A percentile compares a stretch with the other conserved stretches of the same genome.
These are phyloP conservation scores for Plumapathes pennacea DNA, from an alignment of 92 coral and sea anemone species.

Conservation along the genomic window DNA sequence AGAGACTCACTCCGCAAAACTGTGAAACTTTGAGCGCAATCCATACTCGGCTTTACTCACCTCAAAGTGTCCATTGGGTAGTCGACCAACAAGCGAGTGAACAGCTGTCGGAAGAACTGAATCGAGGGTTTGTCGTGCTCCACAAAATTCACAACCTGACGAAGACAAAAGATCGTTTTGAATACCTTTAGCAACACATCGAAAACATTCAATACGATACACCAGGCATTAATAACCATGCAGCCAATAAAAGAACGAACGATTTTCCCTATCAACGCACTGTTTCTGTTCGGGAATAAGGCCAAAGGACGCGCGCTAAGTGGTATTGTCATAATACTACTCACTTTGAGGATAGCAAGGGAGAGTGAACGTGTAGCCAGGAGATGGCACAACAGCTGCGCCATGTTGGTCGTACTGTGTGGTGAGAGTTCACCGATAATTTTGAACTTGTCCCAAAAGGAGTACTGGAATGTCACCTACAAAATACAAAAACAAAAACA, in stretches of 20 bases:
- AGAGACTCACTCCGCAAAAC: too few species aligned
- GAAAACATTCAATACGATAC: neutral
- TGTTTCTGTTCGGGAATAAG: too few species aligned
- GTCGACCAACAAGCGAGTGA: slow-evolving; percentile 64
- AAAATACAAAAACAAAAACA: neutral
- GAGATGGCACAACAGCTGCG: slow-evolving; percentile 73
- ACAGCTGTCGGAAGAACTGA: slow-evolving; percentile 68
- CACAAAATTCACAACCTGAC: slow-evolving; percentile 85
- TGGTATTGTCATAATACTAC: neutral
- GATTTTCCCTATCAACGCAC: too few species aligned
- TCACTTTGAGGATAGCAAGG: slow-evolving; percentile 83
- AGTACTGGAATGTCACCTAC: slow-evolving; percentile 92
- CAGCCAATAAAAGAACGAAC: too few species aligned
- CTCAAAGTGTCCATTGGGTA: slow-evolving; percentile 61
- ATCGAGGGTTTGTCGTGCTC: slow-evolving; percentile 82
- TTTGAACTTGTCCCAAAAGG: slow-evolving; percentile 97
- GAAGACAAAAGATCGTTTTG: neutral
- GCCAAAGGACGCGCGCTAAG: too few species aligned
- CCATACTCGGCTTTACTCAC: too few species aligned
- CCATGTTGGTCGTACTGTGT: slow-evolving; percentile 78
- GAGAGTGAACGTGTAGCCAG: slow-evolving; percentile 76
- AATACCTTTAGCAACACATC: neutral
- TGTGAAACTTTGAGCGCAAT: too few species aligned
- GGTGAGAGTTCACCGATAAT: slow-evolving; percentile 51
- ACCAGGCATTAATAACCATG: too few species aligned